Evolutionary conservation across 2,113 vertebrate genomes (phyloP).

Genomic region (Lycocorax pyrrhopterus): DNA sequence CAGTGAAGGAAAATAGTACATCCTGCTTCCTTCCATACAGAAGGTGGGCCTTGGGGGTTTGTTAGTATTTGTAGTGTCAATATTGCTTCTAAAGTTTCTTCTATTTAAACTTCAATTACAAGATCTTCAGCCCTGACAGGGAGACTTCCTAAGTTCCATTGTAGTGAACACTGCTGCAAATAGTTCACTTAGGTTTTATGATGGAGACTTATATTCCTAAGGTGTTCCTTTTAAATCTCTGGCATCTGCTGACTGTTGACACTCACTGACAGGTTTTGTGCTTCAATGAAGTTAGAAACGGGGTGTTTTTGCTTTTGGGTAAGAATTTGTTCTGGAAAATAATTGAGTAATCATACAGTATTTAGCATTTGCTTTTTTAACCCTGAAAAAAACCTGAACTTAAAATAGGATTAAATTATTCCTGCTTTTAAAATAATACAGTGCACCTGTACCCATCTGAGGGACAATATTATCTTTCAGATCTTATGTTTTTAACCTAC

Average conservation of each 20-base stretch:
- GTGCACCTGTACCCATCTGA: neutral
- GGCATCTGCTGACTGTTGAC: neutral
- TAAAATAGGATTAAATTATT: neutral
- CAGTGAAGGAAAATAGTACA: accelerated
- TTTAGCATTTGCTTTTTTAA: neutral
- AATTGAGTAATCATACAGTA: neutral
- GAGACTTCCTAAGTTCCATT: neutral
- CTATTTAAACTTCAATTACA: neutral
- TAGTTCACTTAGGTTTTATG: neutral
- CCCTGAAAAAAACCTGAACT: neutral
- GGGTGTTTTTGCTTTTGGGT: accelerated
- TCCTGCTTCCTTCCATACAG: neutral
- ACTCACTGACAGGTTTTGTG: neutral
- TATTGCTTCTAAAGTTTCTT: neutral
- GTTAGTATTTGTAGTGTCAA: neutral
- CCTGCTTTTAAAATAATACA: neutral
- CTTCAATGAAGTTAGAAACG: neutral
- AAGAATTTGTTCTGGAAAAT: neutral
- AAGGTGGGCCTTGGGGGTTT: neutral
- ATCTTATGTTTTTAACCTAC: neutral
- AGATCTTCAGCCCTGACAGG: neutral
- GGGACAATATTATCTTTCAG: neutral
- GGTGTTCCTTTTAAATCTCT: neutral
- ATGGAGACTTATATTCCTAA: neutral
- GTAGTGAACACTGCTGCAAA: neutral